Percentiles rank a stretch among this genome's conserved stretches.
phyloP scores from a whole-genome alignment of 2,888 invertebrate species.

The Drosophila pseudotakahashii region DNA sequence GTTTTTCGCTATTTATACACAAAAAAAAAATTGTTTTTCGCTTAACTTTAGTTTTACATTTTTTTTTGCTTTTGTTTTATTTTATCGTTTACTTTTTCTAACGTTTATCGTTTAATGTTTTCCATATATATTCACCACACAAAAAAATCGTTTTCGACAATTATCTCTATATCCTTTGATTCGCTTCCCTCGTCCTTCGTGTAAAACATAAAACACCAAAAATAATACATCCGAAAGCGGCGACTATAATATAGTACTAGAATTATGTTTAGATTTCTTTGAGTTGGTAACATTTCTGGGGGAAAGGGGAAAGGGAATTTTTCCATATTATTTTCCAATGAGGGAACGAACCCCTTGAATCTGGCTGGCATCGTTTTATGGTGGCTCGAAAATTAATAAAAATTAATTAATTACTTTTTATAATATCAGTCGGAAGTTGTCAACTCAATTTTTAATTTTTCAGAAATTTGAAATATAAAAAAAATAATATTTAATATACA shows the following conservation, averaged over 20 bases:
- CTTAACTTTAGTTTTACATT: constrained; percentile 21
- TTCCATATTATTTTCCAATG: neutral
- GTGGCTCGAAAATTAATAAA: neutral
- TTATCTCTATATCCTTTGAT: constrained; percentile 37
- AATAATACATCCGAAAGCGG: constrained; percentile 42
- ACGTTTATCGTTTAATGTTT: constrained; percentile 34
- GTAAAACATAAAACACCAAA: constrained; percentile 39
- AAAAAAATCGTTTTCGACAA: constrained; percentile 25
- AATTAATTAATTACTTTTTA: neutral
- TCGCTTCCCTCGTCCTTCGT: constrained; percentile 6
- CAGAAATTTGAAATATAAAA: neutral
- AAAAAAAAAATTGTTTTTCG: constrained; percentile 46
- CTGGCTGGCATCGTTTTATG: constrained; percentile 11
- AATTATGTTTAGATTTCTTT: constrained; percentile 26
- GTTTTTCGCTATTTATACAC: constrained; percentile 64
- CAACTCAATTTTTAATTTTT: too few species aligned
- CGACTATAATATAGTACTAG: constrained; percentile 40
- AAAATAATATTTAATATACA: neutral
- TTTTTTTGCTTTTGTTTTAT: constrained; percentile 6
- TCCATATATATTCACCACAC: constrained; percentile 19
- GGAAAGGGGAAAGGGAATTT: constrained; percentile 3
- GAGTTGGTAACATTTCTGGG: constrained; percentile 3
- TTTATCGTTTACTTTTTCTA: constrained; percentile 39
- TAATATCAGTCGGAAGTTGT: constrained; percentile 15
- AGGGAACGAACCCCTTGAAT: neutral